Conservation (phyloP, 2,797 vertebrate genomes). For the Setipinna tenuifilis region DNA sequence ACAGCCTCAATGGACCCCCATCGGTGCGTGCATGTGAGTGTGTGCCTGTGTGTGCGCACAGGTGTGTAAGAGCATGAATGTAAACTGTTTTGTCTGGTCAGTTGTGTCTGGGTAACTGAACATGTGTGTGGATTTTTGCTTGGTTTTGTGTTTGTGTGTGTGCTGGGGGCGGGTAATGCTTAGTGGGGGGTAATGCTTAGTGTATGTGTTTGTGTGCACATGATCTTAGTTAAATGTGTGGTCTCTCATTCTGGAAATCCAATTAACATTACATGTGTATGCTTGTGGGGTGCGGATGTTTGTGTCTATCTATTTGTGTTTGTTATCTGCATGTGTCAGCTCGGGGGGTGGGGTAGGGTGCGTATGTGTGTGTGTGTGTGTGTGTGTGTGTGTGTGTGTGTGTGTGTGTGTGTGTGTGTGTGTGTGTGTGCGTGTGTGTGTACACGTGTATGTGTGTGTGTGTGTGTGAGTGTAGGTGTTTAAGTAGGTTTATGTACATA, state of each 20-base stretch:
- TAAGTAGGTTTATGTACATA: neutral
- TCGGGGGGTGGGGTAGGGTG: too few relatives aligned
- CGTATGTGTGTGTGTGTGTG: slow-evolving; percentile 4
- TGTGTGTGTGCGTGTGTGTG: slow-evolving; percentile 12
- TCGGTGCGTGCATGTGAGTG: neutral
- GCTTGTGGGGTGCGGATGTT: neutral
- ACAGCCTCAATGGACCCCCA: slow-evolving; percentile 41
- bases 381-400: neutral
- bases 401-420: neutral
- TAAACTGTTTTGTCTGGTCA: slow-evolving; percentile 2
- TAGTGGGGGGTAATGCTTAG: too few relatives aligned
- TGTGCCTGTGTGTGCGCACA: neutral
- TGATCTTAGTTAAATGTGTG: neutral
- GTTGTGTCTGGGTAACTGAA: neutral
- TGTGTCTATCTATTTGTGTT: neutral
- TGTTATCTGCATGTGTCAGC: too few relatives aligned
- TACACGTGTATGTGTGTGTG: neutral
- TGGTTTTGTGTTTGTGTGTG: neutral
- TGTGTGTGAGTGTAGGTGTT: neutral
- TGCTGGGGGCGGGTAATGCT: neutral
- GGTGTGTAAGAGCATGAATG: neutral
- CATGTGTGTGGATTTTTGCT: neutral
- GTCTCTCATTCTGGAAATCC: too few relatives aligned
- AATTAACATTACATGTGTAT: neutral
- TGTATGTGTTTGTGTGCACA: neutral